phyloP scores from a whole-genome alignment of 2,888 invertebrate species.

The Cheilosia variabilis region DNA sequence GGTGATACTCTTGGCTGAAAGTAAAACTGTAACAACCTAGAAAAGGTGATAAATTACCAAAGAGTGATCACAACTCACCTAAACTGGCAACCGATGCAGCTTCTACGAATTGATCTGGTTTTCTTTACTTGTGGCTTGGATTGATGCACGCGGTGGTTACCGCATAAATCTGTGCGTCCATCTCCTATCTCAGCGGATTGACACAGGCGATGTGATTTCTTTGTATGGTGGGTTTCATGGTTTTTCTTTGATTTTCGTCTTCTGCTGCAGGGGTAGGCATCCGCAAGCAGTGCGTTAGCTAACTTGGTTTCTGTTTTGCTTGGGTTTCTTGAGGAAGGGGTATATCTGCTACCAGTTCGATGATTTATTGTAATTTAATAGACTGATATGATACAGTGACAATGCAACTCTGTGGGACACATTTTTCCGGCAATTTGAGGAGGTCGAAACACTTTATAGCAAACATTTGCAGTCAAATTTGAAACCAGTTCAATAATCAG shows the following conservation, averaged over 20 bases:
- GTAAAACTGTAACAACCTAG: slow-evolving; percentile 38
- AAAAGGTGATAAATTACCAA: slow-evolving; percentile 35
- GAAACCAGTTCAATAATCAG: no score
- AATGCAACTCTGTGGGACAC: no score
- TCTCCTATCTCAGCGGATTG: slow-evolving; percentile 17
- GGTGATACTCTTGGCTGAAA: slow-evolving; percentile 31
- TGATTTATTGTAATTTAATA: no score
- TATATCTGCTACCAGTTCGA: no score
- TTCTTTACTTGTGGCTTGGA: slow-evolving; percentile 9
- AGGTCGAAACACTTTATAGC: no score
- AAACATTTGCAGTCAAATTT: no score
- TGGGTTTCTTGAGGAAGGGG: no score
- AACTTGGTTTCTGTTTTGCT: no score
- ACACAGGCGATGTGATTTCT: slow-evolving; percentile 26
- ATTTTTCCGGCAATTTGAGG: no score
- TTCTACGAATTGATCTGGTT: slow-evolving; percentile 37
- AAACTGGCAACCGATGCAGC: background rate
- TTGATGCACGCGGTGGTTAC: slow-evolving; percentile 26
- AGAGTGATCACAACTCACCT: slow-evolving; percentile 47
- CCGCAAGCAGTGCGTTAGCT: no score
- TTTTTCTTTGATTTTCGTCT: background rate
- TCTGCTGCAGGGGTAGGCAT: background rate
- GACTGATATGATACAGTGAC: no score
- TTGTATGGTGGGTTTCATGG: slow-evolving; percentile 1
- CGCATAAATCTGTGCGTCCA: slow-evolving; percentile 22